A percentile compares a stretch with the other conserved stretches of the same genome.
These are phyloP conservation scores for Thaleichthys pacificus DNA, from an alignment of 2,797 vertebrate genomes.

Conservation along the genomic window DNA sequence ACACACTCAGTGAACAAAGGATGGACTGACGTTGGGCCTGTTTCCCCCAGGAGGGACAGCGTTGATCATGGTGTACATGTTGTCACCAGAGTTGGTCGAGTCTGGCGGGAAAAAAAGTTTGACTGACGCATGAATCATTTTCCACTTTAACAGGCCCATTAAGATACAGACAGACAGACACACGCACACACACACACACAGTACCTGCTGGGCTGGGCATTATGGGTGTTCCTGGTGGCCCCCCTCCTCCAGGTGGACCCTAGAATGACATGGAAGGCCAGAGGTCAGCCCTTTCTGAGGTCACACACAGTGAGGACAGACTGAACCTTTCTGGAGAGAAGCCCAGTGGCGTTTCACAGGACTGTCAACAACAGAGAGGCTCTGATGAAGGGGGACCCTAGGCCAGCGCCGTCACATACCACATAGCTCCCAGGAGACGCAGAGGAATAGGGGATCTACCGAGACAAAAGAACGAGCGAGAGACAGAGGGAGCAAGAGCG, in stretches of 20 bases:
- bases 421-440: constrained; percentile 97
- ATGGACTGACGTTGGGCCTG: constrained; percentile 89
- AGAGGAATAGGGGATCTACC: constrained; percentile 94
- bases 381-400: too few species aligned
- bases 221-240: constrained; percentile 95
- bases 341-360: too few species aligned
- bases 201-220: constrained; percentile 98
- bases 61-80: constrained; percentile 99
- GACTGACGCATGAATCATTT: not conserved
- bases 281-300: too few species aligned
- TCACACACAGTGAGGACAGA: too few species aligned
- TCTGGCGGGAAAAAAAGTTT: constrained; percentile 73
- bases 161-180: not conserved
- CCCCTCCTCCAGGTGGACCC: constrained; percentile 95
- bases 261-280: constrained; percentile 53
- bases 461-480: constrained; percentile 53
- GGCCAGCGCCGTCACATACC: constrained; percentile 68
- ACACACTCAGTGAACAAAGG: not conserved
- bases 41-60: constrained; percentile 92
- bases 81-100: constrained; percentile 98
- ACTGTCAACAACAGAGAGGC: too few species aligned
- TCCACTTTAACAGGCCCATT: not conserved
- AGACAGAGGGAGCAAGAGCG: constrained; percentile 63
- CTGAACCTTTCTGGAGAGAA: too few species aligned
- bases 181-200: constrained; percentile 11